phyloP scores from a whole-genome alignment of 2,113 vertebrate genomes.

The Casuarius casuarius region DNA sequence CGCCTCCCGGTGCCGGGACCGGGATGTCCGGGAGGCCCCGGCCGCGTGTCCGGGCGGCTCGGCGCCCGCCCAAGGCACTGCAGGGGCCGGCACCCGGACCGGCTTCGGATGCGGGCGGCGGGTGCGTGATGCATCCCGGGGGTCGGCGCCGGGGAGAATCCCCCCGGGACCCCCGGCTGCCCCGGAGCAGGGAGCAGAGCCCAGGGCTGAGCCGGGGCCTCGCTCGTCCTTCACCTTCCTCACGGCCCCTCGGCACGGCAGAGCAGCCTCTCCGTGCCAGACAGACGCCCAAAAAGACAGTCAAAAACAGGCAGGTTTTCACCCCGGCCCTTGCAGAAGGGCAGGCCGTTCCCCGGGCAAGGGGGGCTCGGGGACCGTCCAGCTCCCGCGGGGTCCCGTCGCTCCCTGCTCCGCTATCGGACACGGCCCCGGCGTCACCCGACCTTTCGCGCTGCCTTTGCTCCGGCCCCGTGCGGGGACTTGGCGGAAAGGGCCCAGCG shows the following conservation, averaged over 20 bases:
- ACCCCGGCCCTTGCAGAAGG: too few relatives aligned
- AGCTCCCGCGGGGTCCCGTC: background rate
- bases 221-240: too few relatives aligned
- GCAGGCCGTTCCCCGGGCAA: too few relatives aligned
- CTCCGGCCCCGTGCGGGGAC: background rate
- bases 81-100: background rate
- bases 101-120: fast-evolving
- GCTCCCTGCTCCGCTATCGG: fast-evolving
- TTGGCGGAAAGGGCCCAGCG: background rate
- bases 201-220: background rate
- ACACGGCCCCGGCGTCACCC: background rate
- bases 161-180: too few relatives aligned
- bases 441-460: background rate
- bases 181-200: background rate
- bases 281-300: too few relatives aligned
- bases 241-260: too few relatives aligned
- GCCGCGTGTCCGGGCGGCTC: too few relatives aligned
- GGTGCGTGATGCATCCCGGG: background rate
- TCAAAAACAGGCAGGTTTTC: too few relatives aligned
- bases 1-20: background rate
- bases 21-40: too few relatives aligned
- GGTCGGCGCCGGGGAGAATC: fast-evolving
- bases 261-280: too few relatives aligned
- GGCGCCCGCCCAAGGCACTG: background rate
- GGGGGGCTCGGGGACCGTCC: fast-evolving